Base-by-base conservation (phyloP, 2,113 vertebrate species). In the Pycnonotus jocosus region DNA sequence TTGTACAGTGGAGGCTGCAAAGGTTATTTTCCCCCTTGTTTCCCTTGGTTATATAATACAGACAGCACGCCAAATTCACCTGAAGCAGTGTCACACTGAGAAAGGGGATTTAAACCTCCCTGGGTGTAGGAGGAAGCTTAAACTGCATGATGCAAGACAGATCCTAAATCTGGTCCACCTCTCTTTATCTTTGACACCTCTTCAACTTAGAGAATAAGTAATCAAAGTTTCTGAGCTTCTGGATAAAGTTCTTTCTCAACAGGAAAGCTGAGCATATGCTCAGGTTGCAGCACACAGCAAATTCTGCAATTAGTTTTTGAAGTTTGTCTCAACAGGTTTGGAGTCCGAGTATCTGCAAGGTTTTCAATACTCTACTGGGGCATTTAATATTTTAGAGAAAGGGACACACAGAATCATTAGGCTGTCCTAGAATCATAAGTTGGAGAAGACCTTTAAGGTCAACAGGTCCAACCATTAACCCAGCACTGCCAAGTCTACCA, bases 1-100 rank as follows among this genome's bases (percentile, higher is more conserved):
- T 94, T 89, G 66, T 65, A 79, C 69, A 89, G 21, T 42, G 28
- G 35, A 82, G 30, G 18, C 10, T 80, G 15, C 56, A 86, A 93
- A 91, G 69, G 73, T 79, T 87, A 80, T 95, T 95, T 92, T 47
- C 60, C 27, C 81, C 44, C 25, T 83, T 93, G 48, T 40, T 95
- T 95, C 51, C 72, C 37, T 38, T 35, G 33, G 85, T 81, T 84
- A 81, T 42, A 48, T 64, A 68, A 62, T 57, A 70, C 3, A 90
- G 62, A 33, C 72, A 93, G 91, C 72, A 77, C 61, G 53, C 14
- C 61, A 88, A 90, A 65, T 61, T 76, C 78, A 87, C 53, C 44
- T 51, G 66, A 92, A 95, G 61, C 62, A 95, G 30, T 82, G 76
- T 65, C 73, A 40, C 48, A 45, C 62, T 88, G 82, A 83, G 70